Base-by-base conservation (phyloP, 2,113 vertebrate genomes). In the Heterochromis multidens region DNA sequence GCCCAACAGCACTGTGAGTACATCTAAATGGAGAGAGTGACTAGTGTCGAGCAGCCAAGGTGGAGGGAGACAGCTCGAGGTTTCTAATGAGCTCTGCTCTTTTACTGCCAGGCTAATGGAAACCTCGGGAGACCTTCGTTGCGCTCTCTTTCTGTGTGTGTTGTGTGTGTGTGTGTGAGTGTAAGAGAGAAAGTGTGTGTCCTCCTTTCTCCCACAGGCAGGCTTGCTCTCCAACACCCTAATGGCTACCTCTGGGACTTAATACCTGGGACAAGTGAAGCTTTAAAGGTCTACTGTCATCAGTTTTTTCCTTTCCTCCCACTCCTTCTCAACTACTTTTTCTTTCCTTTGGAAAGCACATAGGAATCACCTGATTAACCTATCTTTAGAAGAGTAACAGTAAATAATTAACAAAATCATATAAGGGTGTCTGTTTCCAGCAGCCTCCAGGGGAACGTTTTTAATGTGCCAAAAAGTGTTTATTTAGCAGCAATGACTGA, bases 1-100 rank as follows among this genome's bases (percentile, higher is more conserved):
- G 54, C 35, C 61, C 87, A 35, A 13, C 85, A 57, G 88, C 88
- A 49, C 74, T 72, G 84, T 84, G 90, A 90, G 82, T 57, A 43
- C 67, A 83, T 94, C 86, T 80, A 78, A 89, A 89, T 63, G 92
- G 89, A 92, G 92, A 79, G 89, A 94, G 93, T 79, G 91, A 94
- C 79, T 49, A 49, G 87, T 91, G 92, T 91, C 76, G 77, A 85
- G 84, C 87, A 61, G 88, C 89, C 83, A 1, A 3, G 84, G 80
- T 35, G 83, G 82, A 82, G 62, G 59, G 91, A 87, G 89, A 91
- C 90, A 81, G 91, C 92, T 91, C 90, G 13, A 84, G 88, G 87
- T 86, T 93, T 91, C 93, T 96, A 96, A 96, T 95, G 93, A 95
- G 95, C 92, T 92, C 92, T 94, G 93, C 94, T 94, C 94, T 96